These are phyloP conservation scores for Argyra leucocephala DNA, from an alignment of 2,888 invertebrate species.

Conservation along the genomic window DNA sequence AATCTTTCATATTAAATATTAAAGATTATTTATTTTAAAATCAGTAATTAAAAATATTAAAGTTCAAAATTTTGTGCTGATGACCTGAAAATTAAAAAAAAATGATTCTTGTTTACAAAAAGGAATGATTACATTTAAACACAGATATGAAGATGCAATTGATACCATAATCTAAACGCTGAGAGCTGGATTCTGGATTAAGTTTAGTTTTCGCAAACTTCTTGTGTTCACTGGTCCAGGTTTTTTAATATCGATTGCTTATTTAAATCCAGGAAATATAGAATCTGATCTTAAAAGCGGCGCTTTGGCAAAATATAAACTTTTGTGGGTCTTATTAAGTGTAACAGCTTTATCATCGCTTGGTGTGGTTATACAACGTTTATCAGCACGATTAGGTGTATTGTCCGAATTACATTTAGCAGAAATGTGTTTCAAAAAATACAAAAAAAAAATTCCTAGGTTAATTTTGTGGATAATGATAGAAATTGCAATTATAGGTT, in stretches of 20 bases:
- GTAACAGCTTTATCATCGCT: slow-evolving; percentile 78
- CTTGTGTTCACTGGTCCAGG: slow-evolving; percentile 92
- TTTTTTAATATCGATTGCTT: slow-evolving; percentile 88
- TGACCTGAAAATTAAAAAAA: too few relatives aligned
- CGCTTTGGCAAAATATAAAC: slow-evolving; percentile 67
- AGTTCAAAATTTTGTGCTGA: too few relatives aligned
- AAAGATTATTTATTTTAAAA: too few relatives aligned
- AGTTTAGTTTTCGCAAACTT: slow-evolving; percentile 75
- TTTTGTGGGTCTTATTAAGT: slow-evolving; percentile 76
- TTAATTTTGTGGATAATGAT: slow-evolving; percentile 80
- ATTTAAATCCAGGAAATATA: slow-evolving; percentile 85
- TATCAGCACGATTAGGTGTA: slow-evolving; percentile 61
- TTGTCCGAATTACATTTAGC: slow-evolving; percentile 80
- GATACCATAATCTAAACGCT: too few relatives aligned
- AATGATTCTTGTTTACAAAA: too few relatives aligned
- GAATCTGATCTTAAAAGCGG: slow-evolving; percentile 85
- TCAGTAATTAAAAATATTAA: too few relatives aligned
- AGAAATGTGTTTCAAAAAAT: slow-evolving; percentile 68
- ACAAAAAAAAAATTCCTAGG: slow-evolving; percentile 60
- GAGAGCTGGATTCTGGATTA: not conserved
- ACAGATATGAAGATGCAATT: too few relatives aligned
- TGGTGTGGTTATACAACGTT: slow-evolving; percentile 77
- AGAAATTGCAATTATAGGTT: slow-evolving; percentile 84
- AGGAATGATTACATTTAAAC: too few relatives aligned
- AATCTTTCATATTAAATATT: too few relatives aligned